Evolutionary conservation across 2,888 invertebrate genomes (phyloP), one percentile per base, ranked within the genome.

Genomic region (Coelopa pilipes): DNA sequence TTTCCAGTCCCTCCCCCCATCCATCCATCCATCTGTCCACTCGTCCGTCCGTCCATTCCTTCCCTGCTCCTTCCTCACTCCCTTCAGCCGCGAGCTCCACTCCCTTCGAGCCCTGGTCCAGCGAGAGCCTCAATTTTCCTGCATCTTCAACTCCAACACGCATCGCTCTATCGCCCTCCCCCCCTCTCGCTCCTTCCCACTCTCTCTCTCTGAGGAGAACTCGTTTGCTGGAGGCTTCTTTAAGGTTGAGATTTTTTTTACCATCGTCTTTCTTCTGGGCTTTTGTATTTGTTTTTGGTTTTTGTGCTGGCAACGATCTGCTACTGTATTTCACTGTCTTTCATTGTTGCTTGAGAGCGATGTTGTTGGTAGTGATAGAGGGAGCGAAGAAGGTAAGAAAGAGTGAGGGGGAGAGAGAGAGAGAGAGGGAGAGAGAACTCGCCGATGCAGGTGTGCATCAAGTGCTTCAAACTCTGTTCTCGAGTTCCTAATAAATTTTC

Each of bases 381-480:
- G 34, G 34, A 34, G n/a, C n/a, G n/a, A n/a, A n/a, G 12, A 49
- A 21, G 19, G 66, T 66, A 21, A 47, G n/a, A 34, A n/a, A n/a
- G 9, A 11, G 5, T 9, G 60, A 21, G 15, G 21, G 17, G 24
- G 21, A 49, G 15, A 24, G 9, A 49, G n/a, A 24, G 49, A 24
- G 34, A 47, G 24, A 24, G 47, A 19, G n/a, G 21, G 55, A 34
- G 34, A 34, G 34, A 34, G 7, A 34, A 21, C 69, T 15, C 45
- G 19, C 21, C 13, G 17, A 62, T 53, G 70, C 70, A 70, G 70
- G 70, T 70, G 70, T 70, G 70, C 70, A 63, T 70, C 70, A 70
- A 70, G 70, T 70, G 70, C 53, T 70, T 45, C 62, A 45, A 62
- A 62, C 50, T 70, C 49, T 47, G 57, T 59, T 69, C 59, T 57